Evolutionary conservation across 2,888 invertebrate species (phyloP).

Genomic region (Ectemnius cavifrons): DNA sequence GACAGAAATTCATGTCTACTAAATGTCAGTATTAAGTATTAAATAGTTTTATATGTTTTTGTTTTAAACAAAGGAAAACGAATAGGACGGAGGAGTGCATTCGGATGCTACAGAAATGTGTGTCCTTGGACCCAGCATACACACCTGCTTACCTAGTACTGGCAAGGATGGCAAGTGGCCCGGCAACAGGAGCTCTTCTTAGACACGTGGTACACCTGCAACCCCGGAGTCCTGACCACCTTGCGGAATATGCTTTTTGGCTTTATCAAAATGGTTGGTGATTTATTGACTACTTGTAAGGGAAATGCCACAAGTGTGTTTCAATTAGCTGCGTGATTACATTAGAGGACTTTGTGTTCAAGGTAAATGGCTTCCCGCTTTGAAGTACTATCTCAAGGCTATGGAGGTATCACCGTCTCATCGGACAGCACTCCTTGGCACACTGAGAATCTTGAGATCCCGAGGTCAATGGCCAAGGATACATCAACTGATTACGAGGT

Average conservation of each 20-base stretch:
- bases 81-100: constrained; percentile 84
- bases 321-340: not conserved
- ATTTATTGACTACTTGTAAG: constrained; percentile 18
- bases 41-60: no score
- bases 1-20: no score
- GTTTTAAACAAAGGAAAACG: constrained; percentile 80
- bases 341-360: constrained; percentile 44
- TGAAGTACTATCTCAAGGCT: constrained; percentile 81
- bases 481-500: constrained; percentile 85
- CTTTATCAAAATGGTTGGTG: constrained; percentile 82
- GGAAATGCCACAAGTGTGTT: constrained; percentile 22
- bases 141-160: constrained; percentile 85
- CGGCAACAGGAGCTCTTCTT: constrained; percentile 81
- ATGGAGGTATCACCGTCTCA: constrained; percentile 80
- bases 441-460: constrained; percentile 82
- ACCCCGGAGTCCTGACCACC: constrained; percentile 84
- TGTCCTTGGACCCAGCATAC: constrained; percentile 84
- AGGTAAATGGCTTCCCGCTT: constrained; percentile 80
- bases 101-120: constrained; percentile 84
- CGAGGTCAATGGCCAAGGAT: constrained; percentile 84
- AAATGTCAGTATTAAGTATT: no score
- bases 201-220: constrained; percentile 84
- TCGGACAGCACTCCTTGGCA: constrained; percentile 81
- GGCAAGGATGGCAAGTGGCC: constrained; percentile 81
- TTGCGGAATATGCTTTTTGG: constrained; percentile 86